These are phyloP conservation scores for Drosophila silvestris DNA, from an alignment of 2,888 invertebrate species.

Conservation along the genomic window DNA sequence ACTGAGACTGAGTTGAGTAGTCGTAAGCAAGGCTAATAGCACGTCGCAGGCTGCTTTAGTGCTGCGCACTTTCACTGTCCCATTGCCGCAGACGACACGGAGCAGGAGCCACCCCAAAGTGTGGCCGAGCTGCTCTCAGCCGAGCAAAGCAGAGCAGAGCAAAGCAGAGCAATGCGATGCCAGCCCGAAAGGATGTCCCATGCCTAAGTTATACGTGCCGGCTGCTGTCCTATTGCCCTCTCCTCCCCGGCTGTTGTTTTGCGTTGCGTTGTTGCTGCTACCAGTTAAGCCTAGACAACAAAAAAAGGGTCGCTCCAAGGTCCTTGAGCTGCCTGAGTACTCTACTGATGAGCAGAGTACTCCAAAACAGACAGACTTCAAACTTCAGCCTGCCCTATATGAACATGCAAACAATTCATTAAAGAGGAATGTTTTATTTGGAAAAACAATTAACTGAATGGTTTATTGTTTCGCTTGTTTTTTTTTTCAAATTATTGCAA, in stretches of 20 bases:
- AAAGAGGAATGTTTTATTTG: not conserved
- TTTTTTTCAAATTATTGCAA: not conserved
- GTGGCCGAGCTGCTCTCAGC: not conserved
- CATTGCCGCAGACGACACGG: not conserved
- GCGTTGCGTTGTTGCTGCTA: not conserved
- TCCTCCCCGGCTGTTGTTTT: not conserved
- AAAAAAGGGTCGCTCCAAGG: slow-evolving; percentile 10
- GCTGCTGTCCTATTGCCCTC: not conserved
- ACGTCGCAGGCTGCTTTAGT: slow-evolving; percentile 12
- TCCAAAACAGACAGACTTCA: not conserved
- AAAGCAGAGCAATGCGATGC: not conserved
- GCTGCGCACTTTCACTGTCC: slow-evolving; percentile 21
- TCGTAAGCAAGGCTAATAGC: not conserved
- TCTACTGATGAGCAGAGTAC: not conserved
- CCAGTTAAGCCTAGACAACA: slow-evolving; percentile 1
- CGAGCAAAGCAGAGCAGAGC: not conserved
- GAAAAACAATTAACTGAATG: slow-evolving; percentile 1
- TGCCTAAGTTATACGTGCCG: not conserved
- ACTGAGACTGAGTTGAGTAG: not conserved
- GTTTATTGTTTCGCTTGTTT: not conserved
- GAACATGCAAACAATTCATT: not conserved
- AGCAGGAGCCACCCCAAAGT: not conserved
- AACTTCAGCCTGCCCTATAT: not conserved
- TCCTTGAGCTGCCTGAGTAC: not conserved
- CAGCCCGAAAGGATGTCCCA: not conserved